Conservation (phyloP, 2,113 vertebrate species). For the Meriones unguiculatus region DNA sequence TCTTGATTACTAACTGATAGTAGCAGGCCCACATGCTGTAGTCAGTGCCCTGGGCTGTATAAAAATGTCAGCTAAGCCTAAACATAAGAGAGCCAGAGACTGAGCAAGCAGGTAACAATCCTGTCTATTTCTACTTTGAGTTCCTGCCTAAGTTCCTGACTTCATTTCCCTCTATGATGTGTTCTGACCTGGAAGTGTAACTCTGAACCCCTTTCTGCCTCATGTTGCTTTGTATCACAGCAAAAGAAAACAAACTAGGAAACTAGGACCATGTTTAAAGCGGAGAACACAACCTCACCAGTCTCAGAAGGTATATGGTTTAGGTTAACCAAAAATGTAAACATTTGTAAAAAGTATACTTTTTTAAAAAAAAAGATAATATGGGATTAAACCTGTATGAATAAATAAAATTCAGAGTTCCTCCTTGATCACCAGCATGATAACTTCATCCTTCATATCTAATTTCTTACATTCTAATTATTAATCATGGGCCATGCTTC, state of each 20-base stretch:
- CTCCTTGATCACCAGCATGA: background rate
- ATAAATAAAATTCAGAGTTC: background rate
- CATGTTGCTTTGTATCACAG: background rate
- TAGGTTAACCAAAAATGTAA: background rate
- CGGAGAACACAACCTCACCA: background rate
- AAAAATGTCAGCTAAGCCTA: background rate
- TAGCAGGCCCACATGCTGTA: background rate
- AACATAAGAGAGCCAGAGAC: background rate
- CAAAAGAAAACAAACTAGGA: background rate
- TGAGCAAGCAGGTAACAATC: background rate
- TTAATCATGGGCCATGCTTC: background rate
- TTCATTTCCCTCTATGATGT: background rate
- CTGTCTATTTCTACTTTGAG: background rate
- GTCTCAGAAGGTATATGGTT: background rate
- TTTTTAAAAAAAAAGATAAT: background rate
- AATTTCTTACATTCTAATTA: background rate
- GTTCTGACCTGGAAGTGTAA: background rate
- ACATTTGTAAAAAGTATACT: background rate
- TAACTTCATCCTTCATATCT: background rate
- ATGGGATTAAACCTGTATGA: conserved; percentile 11
- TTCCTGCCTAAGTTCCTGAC: background rate
- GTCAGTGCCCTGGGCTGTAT: background rate
- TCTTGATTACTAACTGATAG: background rate
- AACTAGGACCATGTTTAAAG: background rate
- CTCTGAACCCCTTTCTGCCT: background rate